Evolutionary conservation across 2,888 invertebrate genomes (phyloP).

Genomic region (Omphaloscelis lunosa): DNA sequence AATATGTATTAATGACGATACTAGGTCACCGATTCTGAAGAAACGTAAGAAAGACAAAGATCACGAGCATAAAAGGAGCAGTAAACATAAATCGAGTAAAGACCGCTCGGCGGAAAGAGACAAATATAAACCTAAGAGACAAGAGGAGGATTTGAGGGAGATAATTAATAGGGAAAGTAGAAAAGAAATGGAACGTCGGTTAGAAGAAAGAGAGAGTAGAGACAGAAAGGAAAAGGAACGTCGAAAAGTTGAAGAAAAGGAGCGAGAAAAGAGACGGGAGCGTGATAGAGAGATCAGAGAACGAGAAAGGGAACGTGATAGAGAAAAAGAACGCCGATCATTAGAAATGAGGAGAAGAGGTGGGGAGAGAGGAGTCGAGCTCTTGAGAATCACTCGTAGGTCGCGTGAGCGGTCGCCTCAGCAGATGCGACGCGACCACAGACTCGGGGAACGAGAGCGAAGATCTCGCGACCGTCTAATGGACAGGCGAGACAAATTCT

Average conservation of each 20-base stretch:
- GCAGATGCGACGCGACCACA: conserved; percentile 64
- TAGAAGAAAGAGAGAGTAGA: conserved; percentile 72
- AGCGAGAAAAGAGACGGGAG: conserved; percentile 70
- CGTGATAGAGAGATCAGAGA: conserved; percentile 73
- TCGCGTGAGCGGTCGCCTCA: conserved; percentile 68
- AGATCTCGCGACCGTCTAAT: conserved; percentile 68
- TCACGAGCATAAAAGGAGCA: conserved; percentile 77
- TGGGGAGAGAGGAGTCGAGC: conserved; percentile 50
- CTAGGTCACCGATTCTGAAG: conserved; percentile 86
- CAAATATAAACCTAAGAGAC: conserved; percentile 76
- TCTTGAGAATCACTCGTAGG: conserved; percentile 73
- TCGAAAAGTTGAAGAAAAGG: conserved; percentile 75
- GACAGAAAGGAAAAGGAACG: conserved; percentile 77
- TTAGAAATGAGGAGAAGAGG: conserved; percentile 65
- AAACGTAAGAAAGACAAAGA: conserved; percentile 83
- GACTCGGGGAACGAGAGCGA: conserved; percentile 65
- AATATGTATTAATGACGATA: conserved; percentile 74
- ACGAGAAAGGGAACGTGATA: conserved; percentile 74
- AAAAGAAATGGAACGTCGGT: conserved; percentile 78
- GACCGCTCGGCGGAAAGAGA: conserved; percentile 78
- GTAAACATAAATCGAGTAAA: conserved; percentile 83
- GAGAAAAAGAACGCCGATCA: conserved; percentile 64
- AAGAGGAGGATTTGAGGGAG: conserved; percentile 85
- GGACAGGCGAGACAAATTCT: conserved; percentile 77
- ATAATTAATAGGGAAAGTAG: conserved; percentile 82